Evolutionary conservation across 2,888 invertebrate genomes (phyloP).

Genomic region (Cheilosia grossa): DNA sequence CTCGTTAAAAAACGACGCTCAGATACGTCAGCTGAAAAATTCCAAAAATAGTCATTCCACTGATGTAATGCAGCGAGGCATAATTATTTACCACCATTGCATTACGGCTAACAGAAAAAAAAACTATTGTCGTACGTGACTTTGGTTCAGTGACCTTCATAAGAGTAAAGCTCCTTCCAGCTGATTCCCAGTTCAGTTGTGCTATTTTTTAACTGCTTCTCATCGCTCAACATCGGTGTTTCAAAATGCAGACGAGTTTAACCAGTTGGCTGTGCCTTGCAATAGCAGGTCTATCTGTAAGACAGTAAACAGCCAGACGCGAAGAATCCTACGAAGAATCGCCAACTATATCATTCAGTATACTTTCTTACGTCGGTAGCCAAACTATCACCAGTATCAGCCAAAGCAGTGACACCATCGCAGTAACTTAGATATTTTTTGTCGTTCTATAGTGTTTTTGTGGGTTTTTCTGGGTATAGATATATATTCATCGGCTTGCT

Average conservation of each 20-base stretch:
- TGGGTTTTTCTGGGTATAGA: neutral
- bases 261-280: conserved; percentile 1
- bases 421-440: conserved; percentile 14
- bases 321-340: neutral
- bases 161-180: neutral
- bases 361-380: neutral
- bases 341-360: neutral
- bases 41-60: too few species aligned
- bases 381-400: neutral
- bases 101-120: too few species aligned
- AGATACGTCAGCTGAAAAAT: too few species aligned
- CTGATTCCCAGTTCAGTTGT: neutral
- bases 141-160: too few species aligned
- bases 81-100: too few species aligned
- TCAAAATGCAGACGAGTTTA: conserved; percentile 1
- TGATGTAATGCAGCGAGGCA: too few species aligned
- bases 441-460: conserved; percentile 2
- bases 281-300: neutral
- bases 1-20: too few species aligned
- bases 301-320: neutral
- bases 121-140: too few species aligned
- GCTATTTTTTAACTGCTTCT: neutral
- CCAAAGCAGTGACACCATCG: neutral
- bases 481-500: neutral
- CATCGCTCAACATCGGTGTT: neutral